These are phyloP conservation scores for Linnaemya tessellans DNA, from an alignment of 2,888 invertebrate genomes.

Conservation along the genomic window DNA sequence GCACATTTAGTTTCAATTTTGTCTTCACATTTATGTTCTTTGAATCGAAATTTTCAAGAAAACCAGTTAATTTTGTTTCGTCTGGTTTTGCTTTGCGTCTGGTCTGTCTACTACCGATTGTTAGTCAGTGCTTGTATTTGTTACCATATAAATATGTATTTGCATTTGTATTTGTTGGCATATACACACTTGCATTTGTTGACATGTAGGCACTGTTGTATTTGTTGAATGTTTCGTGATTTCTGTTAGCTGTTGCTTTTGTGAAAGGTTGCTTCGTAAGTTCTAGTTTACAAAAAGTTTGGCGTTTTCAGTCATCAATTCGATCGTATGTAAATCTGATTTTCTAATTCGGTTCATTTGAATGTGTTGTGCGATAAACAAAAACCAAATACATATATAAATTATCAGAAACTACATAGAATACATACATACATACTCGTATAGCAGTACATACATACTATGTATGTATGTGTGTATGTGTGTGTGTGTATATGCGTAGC, in stretches of 20 bases:
- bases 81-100: background rate
- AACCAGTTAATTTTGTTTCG: conserved; percentile 10
- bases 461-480: background rate
- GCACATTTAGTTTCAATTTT: background rate
- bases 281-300: conserved; percentile 20
- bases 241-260: conserved; percentile 14
- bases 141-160: background rate
- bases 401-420: background rate
- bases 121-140: background rate
- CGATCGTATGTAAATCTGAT: conserved; percentile 5
- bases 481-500: too few species aligned
- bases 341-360: background rate
- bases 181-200: background rate
- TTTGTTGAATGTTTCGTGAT: conserved; percentile 10
- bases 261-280: background rate
- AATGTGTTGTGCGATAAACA: background rate
- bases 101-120: background rate
- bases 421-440: background rate
- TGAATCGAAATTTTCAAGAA: conserved; percentile 1
- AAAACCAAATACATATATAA: background rate
- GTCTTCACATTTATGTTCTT: conserved; percentile 20
- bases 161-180: background rate
- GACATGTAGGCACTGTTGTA: background rate
- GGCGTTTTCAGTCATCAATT: background rate
- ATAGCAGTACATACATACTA: background rate